Evolutionary conservation across 2,113 vertebrate species (phyloP).

Genomic region (Aldabrachelys gigantea): DNA sequence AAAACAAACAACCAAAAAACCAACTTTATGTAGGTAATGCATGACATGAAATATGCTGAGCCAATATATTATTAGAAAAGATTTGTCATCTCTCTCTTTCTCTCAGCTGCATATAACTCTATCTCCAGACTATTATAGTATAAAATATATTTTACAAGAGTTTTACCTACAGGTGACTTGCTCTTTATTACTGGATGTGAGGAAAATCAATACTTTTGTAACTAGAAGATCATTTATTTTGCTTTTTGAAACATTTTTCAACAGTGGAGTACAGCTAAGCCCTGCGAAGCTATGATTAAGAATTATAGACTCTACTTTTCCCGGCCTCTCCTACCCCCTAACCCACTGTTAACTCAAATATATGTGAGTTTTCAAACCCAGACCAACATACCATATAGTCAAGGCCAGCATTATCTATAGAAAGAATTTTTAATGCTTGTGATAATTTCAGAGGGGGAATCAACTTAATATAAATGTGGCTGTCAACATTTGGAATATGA

Average conservation of each 20-base stretch:
- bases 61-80: conserved; percentile 72
- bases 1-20: neutral
- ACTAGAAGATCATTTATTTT: conserved; percentile 86
- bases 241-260: conserved; percentile 87
- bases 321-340: conserved; percentile 67
- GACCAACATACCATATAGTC: conserved; percentile 37
- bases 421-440: conserved; percentile 71
- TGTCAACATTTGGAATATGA: conserved; percentile 61
- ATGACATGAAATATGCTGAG: conserved; percentile 39
- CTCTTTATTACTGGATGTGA: conserved; percentile 88
- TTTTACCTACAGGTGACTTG: conserved; percentile 90
- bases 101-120: conserved; percentile 80
- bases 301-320: conserved; percentile 75
- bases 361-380: conserved; percentile 59
- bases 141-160: conserved; percentile 89
- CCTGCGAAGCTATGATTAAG: conserved; percentile 84
- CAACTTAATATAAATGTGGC: conserved; percentile 65
- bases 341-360: conserved; percentile 76
- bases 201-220: conserved; percentile 88
- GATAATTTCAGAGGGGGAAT: conserved; percentile 68
- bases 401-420: neutral
- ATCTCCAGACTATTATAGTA: conserved; percentile 87
- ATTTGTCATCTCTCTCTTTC: conserved; percentile 78
- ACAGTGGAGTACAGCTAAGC: conserved; percentile 82
- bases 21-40: neutral